These are phyloP conservation scores for Tringa solitaria DNA, from an alignment of 2,113 vertebrate genomes.

Conservation along the genomic window DNA sequence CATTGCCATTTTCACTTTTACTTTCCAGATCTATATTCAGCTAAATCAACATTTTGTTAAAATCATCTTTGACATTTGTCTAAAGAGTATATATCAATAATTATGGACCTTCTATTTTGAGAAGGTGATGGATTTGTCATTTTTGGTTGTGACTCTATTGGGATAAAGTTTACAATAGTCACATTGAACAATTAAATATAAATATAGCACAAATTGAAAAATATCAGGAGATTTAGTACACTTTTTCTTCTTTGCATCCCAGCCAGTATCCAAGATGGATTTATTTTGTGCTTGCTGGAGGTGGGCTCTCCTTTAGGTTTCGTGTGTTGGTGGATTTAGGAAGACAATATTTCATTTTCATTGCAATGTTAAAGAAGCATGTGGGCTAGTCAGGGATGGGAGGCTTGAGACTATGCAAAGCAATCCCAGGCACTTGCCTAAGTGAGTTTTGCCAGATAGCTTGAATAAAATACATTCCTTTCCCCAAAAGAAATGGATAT, in stretches of 20 bases:
- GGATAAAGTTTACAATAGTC: neutral
- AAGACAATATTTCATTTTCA: neutral
- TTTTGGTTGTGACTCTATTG: neutral
- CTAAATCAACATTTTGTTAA: constrained; percentile 18
- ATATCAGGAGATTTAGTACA: neutral
- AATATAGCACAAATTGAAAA: neutral
- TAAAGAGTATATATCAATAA: neutral
- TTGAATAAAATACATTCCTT: neutral
- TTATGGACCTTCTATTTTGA: neutral
- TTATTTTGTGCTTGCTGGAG: neutral
- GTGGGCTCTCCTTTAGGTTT: neutral
- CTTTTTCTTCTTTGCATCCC: neutral
- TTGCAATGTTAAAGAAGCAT: neutral
- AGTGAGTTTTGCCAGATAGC: neutral
- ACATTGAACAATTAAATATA: neutral
- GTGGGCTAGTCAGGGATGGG: neutral
- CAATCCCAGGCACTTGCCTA: neutral
- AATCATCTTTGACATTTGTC: neutral
- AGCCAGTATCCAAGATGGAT: neutral
- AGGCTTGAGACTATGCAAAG: neutral
- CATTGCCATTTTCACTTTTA: neutral
- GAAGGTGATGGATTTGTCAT: neutral
- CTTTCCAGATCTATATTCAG: neutral
- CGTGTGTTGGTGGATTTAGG: neutral
- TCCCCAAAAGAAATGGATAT: neutral